Conservation (phyloP, 2,113 vertebrate genomes). For the Hemichromis elongatus region DNA sequence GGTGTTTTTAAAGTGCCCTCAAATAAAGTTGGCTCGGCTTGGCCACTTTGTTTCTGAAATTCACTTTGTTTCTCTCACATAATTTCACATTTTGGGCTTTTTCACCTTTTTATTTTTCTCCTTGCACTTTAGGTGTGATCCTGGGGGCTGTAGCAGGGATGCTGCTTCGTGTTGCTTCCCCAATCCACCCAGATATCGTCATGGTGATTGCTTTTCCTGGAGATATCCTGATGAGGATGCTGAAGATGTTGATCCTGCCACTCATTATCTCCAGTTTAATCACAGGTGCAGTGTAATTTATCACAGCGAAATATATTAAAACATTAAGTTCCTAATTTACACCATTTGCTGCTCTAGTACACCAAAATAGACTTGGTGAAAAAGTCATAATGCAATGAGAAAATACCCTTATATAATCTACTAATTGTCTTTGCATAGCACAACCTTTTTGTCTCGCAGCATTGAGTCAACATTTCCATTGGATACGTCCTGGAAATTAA, state of each 20-base stretch:
- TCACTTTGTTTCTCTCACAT: not conserved
- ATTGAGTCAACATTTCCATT: not conserved
- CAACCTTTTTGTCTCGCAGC: not conserved
- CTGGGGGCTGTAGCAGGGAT: conserved; percentile 86
- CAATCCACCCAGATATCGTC: conserved; percentile 89
- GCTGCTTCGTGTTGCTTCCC: conserved; percentile 86
- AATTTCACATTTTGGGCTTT: not conserved
- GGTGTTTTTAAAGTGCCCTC: no score
- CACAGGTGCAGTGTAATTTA: conserved; percentile 78
- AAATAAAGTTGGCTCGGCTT: not conserved
- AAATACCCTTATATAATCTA: not conserved
- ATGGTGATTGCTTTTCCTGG: conserved; percentile 98
- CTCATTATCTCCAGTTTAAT: conserved; percentile 99
- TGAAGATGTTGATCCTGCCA: conserved; percentile 98
- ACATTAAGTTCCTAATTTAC: not conserved
- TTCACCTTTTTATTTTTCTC: not conserved
- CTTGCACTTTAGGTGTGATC: conserved; percentile 82
- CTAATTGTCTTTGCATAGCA: not conserved
- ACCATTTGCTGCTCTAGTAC: not conserved
- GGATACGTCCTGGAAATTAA: not conserved
- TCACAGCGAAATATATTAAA: not conserved
- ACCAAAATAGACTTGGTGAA: not conserved
- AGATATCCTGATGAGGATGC: conserved; percentile 98
- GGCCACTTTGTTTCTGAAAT: not conserved
- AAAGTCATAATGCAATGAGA: not conserved